Base-by-base conservation (phyloP, 2,797 vertebrate species). In the Chaenodraco wilsoni region DNA sequence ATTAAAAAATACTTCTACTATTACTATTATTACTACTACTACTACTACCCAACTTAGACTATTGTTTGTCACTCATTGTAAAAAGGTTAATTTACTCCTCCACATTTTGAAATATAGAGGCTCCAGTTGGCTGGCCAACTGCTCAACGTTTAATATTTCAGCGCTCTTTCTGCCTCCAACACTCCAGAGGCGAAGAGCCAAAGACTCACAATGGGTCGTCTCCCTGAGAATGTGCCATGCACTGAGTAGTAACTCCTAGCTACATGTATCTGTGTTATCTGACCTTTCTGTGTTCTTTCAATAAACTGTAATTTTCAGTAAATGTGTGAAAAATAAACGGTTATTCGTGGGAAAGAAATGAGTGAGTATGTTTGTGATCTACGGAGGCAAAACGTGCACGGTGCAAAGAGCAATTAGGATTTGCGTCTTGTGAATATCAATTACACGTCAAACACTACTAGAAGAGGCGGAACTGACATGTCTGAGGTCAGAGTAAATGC, bases 201-300 rank as follows among this genome's bases (percentile, higher is more conserved):
- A 93, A 94, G 94, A 95, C 94, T 95, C 94, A 95, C 94, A 95
- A 89, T 95, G 94, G 93, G 94, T 95, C 94, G 94, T 94, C 92
- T 95, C 94, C 93, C 92, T 88, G 91, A 95, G 93, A 95, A 95
- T 93, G 94, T 95, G 94, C 94, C 94, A 94, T 95, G 94, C 94
- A 95, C 95, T 94, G 93, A 95, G 93, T 95, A 95, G 91, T 93
- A 93, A 92, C 93, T 93, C 93, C 92, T 91, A 93, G 92, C 92
- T 94, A 94, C 93, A 91, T 93, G 90, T 94, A 90, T 92, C 92
- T 83, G 90, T 94, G 91, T 94, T 90, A 86, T 90, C 90, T 92
- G 91, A 94, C 92, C 92, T 94, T 93, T 92, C 89, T 91, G 93
- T 95, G 94, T 93, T 93, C 93, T 95, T 95, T 95, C 92, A 95